phyloP scores from a whole-genome alignment of 2,888 invertebrate genomes.

The Amphimallon solstitiale region DNA sequence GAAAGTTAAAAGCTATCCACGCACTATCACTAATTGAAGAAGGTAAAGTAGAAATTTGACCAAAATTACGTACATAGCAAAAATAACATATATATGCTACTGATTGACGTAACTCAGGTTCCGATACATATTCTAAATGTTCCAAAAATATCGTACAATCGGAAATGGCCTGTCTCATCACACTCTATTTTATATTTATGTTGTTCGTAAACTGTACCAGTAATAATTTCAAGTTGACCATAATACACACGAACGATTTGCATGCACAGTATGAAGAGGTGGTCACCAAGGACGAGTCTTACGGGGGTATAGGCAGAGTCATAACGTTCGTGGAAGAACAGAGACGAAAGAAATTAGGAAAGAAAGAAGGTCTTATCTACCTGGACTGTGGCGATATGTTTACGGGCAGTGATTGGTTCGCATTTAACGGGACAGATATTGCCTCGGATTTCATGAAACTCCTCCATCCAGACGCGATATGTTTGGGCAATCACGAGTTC shows the following conservation, averaged over 20 bases:
- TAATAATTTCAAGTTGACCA: not conserved
- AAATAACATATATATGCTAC: no score
- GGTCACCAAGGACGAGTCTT: no score
- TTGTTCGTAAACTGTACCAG: no score
- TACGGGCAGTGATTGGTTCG: slow-evolving; percentile 1
- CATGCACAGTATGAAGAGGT: not conserved
- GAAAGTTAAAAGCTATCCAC: no score
- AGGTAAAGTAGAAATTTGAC: no score
- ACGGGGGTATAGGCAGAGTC: not conserved
- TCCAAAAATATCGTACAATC: no score
- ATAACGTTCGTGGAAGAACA: not conserved
- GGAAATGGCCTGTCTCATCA: no score
- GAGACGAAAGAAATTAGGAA: not conserved
- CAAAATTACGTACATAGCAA: no score
- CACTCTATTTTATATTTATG: no score
- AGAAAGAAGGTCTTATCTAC: not conserved
- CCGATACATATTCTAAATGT: no score
- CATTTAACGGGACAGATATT: not conserved
- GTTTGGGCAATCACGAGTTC: slow-evolving; percentile 6
- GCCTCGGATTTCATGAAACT: not conserved
- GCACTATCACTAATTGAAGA: no score
- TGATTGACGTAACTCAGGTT: no score
- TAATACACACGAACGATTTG: not conserved
- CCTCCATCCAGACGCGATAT: not conserved
- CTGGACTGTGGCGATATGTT: slow-evolving; percentile 1